Conservation (phyloP, 1,140 invertebrate species). For the Magallana angulata region DNA sequence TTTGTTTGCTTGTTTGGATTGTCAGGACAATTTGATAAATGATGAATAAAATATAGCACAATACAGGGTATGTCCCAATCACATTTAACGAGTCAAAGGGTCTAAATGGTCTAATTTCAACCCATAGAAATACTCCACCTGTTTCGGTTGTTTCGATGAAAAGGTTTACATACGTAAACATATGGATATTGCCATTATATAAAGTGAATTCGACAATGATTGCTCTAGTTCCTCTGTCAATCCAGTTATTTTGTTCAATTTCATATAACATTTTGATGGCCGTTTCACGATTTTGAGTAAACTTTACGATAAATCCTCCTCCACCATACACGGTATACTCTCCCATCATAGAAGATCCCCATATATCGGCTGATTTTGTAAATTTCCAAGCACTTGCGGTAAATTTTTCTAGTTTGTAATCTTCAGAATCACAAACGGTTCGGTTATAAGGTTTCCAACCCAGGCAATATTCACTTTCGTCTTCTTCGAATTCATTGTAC, state of each 20-base stretch:
- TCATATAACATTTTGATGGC: slow-evolving; percentile 66
- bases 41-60: slow-evolving; percentile 64
- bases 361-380: slow-evolving; percentile 53
- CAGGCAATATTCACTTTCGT: slow-evolving; percentile 55
- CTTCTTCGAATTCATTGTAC: slow-evolving; percentile 55
- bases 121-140: slow-evolving; percentile 69
- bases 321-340: slow-evolving; percentile 56
- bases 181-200: slow-evolving; percentile 79
- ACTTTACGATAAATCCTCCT: slow-evolving; percentile 62
- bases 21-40: slow-evolving; percentile 59
- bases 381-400: slow-evolving; percentile 57
- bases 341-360: slow-evolving; percentile 58
- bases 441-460: slow-evolving; percentile 46
- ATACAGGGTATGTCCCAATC: slow-evolving; percentile 59
- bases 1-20: slow-evolving; percentile 45
- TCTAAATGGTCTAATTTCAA: slow-evolving; percentile 56
- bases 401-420: neutral
- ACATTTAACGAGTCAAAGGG: slow-evolving; percentile 58
- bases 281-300: slow-evolving; percentile 54
- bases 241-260: slow-evolving; percentile 77
- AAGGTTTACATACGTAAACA: slow-evolving; percentile 59
- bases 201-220: slow-evolving; percentile 81
- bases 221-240: slow-evolving; percentile 80
- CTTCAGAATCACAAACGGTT: slow-evolving; percentile 37
- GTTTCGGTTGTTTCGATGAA: slow-evolving; percentile 79